Evolutionary conservation across 2,113 vertebrate species (phyloP).

Genomic region (Dascyllus trimaculatus): DNA sequence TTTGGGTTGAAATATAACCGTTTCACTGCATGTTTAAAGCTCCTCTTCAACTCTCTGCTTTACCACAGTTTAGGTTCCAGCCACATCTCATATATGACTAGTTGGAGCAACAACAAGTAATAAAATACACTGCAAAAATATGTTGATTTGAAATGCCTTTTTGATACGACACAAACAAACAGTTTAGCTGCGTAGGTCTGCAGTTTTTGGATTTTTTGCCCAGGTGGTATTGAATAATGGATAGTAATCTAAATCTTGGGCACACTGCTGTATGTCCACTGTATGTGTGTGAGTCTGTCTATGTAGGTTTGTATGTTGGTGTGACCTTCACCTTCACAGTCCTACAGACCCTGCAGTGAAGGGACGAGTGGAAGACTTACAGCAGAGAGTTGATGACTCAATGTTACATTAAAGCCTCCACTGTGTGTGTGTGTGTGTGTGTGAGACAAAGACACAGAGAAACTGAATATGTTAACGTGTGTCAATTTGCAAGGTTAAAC

Average conservation of each 20-base stretch:
- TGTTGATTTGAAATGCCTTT: too few relatives aligned
- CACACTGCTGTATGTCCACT: neutral
- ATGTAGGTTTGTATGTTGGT: constrained; percentile 21
- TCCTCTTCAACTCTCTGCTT: too few relatives aligned
- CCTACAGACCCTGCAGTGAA: constrained; percentile 58
- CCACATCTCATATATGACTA: too few relatives aligned
- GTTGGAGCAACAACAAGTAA: too few relatives aligned
- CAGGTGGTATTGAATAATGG: neutral
- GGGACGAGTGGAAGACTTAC: constrained; percentile 38
- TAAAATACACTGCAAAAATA: too few relatives aligned
- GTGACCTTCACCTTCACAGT: constrained; percentile 70
- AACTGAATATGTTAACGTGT: constrained; percentile 30
- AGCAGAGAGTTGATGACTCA: constrained; percentile 74
- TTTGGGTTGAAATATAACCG: too few relatives aligned
- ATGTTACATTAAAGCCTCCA: constrained; percentile 49
- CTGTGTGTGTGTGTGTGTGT: constrained; percentile 31
- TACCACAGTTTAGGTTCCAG: too few relatives aligned
- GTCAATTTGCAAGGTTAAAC: constrained; percentile 57
- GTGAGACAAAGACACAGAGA: constrained; percentile 10
- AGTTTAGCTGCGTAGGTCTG: too few relatives aligned
- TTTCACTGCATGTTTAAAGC: too few relatives aligned
- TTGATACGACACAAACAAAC: too few relatives aligned
- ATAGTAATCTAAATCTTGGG: neutral
- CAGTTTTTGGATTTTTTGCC: too few relatives aligned
- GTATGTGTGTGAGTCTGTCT: neutral